A percentile compares a stretch with the other conserved stretches of the same genome.
phyloP scores from a whole-genome alignment of 2,113 vertebrate species.

The Zosterops lateralis region DNA sequence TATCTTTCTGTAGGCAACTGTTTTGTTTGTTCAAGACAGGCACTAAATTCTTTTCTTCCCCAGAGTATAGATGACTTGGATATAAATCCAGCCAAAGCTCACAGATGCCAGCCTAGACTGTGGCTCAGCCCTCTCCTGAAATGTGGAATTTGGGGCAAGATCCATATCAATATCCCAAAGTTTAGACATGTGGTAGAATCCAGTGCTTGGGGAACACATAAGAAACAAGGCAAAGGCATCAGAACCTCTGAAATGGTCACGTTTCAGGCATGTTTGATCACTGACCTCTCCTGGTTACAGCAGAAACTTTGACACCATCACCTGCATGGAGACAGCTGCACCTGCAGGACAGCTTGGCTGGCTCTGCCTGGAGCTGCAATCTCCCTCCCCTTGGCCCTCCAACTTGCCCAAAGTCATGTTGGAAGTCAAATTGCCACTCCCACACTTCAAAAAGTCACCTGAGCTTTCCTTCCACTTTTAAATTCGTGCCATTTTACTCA shows the following conservation, averaged over 20 bases:
- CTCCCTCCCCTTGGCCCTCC: neutral
- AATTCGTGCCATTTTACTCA: neutral
- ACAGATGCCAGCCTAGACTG: neutral
- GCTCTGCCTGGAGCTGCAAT: neutral
- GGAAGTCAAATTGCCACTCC: neutral
- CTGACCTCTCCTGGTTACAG: neutral
- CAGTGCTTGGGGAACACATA: neutral
- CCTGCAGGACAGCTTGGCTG: neutral
- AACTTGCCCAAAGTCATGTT: neutral
- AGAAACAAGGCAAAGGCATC: neutral
- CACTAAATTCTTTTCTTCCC: neutral
- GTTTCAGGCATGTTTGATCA: neutral
- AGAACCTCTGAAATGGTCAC: neutral
- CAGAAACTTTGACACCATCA: neutral
- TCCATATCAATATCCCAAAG: neutral
- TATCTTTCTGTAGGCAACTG: neutral
- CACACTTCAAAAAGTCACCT: neutral
- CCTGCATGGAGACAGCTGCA: neutral
- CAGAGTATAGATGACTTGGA: neutral
- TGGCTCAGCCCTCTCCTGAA: neutral
- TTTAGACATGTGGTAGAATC: neutral
- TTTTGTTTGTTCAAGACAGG: neutral
- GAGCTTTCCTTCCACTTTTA: neutral
- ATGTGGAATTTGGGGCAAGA: neutral
- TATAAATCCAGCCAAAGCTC: neutral